Percentiles rank a stretch among this genome's conserved stretches.
Evolutionary conservation across 2,888 invertebrate species (phyloP).

Genomic region (Podabrus alpinus): DNA sequence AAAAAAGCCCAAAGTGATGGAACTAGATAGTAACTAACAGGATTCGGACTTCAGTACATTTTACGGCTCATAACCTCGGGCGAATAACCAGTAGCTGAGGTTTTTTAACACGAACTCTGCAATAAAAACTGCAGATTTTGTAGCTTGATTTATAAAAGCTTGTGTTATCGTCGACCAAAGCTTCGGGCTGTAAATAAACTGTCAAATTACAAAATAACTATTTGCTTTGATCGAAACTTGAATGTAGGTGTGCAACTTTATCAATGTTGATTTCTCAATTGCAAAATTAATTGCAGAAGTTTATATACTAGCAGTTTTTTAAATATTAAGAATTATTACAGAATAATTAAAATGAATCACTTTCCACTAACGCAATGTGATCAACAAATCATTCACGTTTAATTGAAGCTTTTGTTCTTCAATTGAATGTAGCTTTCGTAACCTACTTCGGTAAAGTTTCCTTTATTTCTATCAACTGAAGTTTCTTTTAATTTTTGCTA

Average conservation of each 20-base stretch:
- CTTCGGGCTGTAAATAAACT: constrained; percentile 28
- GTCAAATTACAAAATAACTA: constrained; percentile 28
- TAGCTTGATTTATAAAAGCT: constrained; percentile 32
- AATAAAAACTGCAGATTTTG: constrained; percentile 33
- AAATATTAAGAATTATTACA: not conserved
- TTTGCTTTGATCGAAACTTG: constrained; percentile 16
- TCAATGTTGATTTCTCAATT: not conserved
- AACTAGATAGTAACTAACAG: constrained; percentile 20
- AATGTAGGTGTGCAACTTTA: not conserved
- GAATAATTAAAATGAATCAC: not conserved
- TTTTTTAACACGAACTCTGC: constrained; percentile 30
- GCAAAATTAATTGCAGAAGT: not conserved
- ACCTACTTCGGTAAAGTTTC: not conserved
- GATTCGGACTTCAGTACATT: constrained; percentile 30
- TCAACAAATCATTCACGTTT: not conserved
- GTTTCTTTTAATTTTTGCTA: not conserved
- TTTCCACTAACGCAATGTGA: not conserved
- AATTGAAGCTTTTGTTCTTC: not conserved
- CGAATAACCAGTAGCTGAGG: constrained; percentile 24
- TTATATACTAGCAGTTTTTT: not conserved
- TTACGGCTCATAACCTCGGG: constrained; percentile 37
- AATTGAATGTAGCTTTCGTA: not conserved
- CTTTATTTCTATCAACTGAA: not conserved
- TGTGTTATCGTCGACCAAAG: constrained; percentile 24
- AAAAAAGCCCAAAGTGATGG: constrained; percentile 9